These are phyloP conservation scores for Mystacides longicornis DNA, from an alignment of 2,888 invertebrate genomes.

Conservation along the genomic window DNA sequence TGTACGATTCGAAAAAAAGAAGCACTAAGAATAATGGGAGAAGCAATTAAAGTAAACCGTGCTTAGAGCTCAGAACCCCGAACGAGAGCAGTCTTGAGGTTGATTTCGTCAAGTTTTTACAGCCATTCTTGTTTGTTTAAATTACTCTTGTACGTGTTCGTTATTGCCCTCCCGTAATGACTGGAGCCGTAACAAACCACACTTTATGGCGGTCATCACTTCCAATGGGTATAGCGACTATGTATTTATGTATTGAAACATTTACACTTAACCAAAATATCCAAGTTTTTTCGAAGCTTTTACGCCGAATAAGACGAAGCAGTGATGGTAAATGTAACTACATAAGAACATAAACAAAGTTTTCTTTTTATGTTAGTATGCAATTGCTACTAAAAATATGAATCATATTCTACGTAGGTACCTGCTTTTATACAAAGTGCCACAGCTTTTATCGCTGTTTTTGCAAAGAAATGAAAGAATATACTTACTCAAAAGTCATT, in stretches of 20 bases:
- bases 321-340: no score
- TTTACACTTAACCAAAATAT: background rate
- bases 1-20: no score
- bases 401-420: no score
- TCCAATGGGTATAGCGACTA: slow-evolving; percentile 10
- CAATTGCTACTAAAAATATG: no score
- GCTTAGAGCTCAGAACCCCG: background rate
- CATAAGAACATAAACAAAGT: no score
- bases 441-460: no score
- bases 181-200: slow-evolving; percentile 5
- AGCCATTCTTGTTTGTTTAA: slow-evolving; percentile 14
- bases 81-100: background rate
- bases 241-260: slow-evolving; percentile 4
- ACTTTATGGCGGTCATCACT: slow-evolving; percentile 11
- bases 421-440: no score
- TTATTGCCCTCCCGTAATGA: slow-evolving; percentile 1
- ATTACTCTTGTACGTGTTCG: slow-evolving; percentile 14
- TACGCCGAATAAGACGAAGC: no score
- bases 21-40: background rate
- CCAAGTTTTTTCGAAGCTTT: no score
- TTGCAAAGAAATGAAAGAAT: no score
- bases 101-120: slow-evolving; percentile 4
- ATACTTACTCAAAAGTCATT: no score
- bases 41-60: background rate
- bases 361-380: no score